A percentile compares a stretch with the other conserved stretches of the same genome.
phyloP scores from a whole-genome alignment of 1,140 invertebrate genomes.

The Steinernema feltiae region DNA sequence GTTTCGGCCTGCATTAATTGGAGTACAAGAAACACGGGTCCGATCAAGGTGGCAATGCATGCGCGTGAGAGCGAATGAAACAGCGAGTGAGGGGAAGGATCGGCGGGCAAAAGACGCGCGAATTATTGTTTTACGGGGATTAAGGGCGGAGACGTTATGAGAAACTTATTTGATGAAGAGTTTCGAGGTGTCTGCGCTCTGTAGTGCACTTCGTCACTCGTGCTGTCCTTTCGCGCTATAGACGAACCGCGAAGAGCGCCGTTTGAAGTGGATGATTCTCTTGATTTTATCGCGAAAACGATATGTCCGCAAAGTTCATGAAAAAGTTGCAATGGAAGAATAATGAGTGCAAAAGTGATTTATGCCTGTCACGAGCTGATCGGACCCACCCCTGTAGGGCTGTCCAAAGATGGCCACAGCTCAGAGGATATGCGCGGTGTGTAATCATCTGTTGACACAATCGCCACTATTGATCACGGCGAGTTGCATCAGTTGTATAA shows the following conservation, averaged over 20 bases:
- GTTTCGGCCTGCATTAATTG: not conserved
- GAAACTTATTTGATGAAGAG: not conserved
- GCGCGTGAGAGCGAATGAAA: slow-evolving; percentile 4
- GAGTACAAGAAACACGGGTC: not conserved
- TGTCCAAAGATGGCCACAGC: too few relatives aligned
- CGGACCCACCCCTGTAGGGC: too few relatives aligned
- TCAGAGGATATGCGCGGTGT: not conserved
- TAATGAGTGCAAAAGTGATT: too few relatives aligned
- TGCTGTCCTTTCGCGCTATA: too few relatives aligned
- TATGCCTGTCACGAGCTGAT: too few relatives aligned
- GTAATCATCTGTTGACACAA: not conserved
- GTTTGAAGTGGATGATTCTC: not conserved
- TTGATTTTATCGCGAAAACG: not conserved
- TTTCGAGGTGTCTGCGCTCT: not conserved
- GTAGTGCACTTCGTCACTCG: too few relatives aligned
- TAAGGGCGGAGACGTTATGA: not conserved
- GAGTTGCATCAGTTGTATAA: not conserved
- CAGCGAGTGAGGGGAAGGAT: not conserved
- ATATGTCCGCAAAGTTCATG: not conserved
- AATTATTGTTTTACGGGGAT: not conserved
- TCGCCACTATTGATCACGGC: not conserved
- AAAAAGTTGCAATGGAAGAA: not conserved
- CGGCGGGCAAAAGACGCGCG: slow-evolving; percentile 6
- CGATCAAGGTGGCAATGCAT: slow-evolving; percentile 2
- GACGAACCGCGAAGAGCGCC: too few relatives aligned